phyloP scores from a whole-genome alignment of 1,140 invertebrate species.

The Heterodera schachtii region DNA sequence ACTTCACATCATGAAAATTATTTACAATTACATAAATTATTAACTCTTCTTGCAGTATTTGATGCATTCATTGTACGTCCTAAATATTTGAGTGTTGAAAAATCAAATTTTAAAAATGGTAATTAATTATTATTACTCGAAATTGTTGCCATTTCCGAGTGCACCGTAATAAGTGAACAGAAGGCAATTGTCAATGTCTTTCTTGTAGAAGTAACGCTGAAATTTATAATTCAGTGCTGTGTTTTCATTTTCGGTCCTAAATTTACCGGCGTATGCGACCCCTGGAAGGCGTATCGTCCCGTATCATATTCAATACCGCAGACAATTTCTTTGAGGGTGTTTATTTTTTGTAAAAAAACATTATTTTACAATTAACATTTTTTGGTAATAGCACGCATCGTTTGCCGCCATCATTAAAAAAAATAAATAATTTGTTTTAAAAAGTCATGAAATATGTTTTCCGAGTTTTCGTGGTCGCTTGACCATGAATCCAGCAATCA shows the following conservation, averaged over 20 bases:
- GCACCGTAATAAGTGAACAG: conserved; percentile 64
- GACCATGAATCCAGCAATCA: no score
- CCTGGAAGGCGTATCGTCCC: conserved; percentile 52
- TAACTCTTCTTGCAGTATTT: conserved; percentile 69
- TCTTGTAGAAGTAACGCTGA: conserved; percentile 56
- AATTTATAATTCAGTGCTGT: neutral
- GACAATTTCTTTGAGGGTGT: conserved; percentile 48
- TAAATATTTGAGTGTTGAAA: no score
- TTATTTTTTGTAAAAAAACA: neutral
- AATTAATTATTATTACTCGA: conserved; percentile 37
- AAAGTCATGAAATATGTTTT: no score
- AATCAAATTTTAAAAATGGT: neutral
- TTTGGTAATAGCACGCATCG: no score
- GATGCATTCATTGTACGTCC: conserved; percentile 69
- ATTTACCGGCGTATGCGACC: conserved; percentile 58
- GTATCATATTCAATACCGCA: conserved; percentile 61
- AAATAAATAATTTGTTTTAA: no score
- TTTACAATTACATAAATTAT: neutral
- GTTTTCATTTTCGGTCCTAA: conserved; percentile 35
- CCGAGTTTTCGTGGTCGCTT: no score
- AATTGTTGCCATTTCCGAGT: conserved; percentile 62
- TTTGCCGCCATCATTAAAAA: no score
- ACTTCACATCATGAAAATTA: no score
- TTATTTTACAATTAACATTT: no score
- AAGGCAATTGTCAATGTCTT: conserved; percentile 58